These are phyloP conservation scores for Protonibea diacanthus DNA, from an alignment of 2,797 vertebrate genomes.

Conservation along the genomic window DNA sequence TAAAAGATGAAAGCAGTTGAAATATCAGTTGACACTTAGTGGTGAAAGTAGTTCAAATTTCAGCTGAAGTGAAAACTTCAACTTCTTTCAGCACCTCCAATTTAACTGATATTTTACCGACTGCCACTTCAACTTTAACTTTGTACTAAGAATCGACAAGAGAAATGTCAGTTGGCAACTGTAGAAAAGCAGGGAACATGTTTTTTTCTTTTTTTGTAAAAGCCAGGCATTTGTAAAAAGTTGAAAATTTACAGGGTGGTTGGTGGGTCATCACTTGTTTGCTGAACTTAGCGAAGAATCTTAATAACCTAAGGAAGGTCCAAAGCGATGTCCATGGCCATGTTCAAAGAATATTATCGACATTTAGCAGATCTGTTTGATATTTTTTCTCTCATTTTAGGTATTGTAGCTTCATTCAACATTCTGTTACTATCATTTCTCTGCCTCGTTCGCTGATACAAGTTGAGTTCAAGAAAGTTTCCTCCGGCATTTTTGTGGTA, in stretches of 20 bases:
- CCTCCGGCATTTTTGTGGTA: not conserved
- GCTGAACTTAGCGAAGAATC: not conserved
- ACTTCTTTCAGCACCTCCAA: not conserved
- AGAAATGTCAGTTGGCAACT: conserved; percentile 6
- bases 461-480: conserved; percentile 1
- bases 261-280: not conserved
- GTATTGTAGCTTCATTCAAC: not conserved
- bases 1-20: not conserved
- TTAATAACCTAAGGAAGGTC: not conserved
- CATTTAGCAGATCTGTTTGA: not conserved
- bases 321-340: not conserved
- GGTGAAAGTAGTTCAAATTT: not conserved
- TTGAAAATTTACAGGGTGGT: not conserved
- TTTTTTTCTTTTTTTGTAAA: not conserved
- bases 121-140: not conserved
- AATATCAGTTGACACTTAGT: not conserved
- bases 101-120: not conserved
- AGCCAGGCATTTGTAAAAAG: not conserved
- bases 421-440: not conserved
- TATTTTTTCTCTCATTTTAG: not conserved
- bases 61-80: conserved; percentile 1
- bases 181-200: not conserved
- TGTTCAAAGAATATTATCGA: not conserved
- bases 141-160: not conserved
- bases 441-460: not conserved